Percentiles rank a stretch among this genome's conserved stretches.
phyloP scores from a whole-genome alignment of 92 coral and sea anemone species.

The Parazoanthus atlanticus region DNA sequence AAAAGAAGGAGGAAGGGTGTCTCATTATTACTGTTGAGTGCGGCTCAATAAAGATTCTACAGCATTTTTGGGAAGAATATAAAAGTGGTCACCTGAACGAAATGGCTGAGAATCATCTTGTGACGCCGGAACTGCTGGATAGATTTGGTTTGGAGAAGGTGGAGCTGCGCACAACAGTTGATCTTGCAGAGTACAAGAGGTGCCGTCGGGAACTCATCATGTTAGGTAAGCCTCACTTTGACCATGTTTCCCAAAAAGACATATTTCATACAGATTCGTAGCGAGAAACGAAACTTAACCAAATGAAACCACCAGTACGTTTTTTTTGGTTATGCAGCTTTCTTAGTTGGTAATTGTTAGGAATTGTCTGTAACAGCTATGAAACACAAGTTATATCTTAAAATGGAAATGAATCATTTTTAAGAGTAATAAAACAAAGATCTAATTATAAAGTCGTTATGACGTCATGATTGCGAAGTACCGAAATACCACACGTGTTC shows the following conservation, averaged over 20 bases:
- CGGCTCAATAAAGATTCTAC: neutral
- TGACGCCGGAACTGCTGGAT: neutral
- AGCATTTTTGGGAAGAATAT: neutral
- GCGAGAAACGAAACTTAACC: neutral
- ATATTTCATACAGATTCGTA: neutral
- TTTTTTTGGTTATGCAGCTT: too few species aligned
- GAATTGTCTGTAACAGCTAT: too few species aligned
- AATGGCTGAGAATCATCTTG: conserved; percentile 4
- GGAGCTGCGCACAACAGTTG: neutral
- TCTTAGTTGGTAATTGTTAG: too few species aligned
- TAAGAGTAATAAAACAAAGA: too few species aligned
- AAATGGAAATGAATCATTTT: too few species aligned
- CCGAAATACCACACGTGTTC: too few species aligned
- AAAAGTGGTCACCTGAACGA: neutral
- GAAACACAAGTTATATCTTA: too few species aligned
- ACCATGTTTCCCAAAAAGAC: too few species aligned
- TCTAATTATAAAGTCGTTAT: too few species aligned
- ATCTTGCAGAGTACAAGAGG: neutral
- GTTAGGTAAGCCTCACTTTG: neutral
- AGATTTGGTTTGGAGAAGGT: neutral
- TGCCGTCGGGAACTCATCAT: neutral
- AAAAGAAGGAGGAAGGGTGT: neutral
- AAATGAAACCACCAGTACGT: too few species aligned
- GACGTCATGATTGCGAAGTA: too few species aligned
- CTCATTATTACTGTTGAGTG: neutral